phyloP scores from a whole-genome alignment of 2,888 invertebrate genomes.

The Hanleya hanleyi region DNA sequence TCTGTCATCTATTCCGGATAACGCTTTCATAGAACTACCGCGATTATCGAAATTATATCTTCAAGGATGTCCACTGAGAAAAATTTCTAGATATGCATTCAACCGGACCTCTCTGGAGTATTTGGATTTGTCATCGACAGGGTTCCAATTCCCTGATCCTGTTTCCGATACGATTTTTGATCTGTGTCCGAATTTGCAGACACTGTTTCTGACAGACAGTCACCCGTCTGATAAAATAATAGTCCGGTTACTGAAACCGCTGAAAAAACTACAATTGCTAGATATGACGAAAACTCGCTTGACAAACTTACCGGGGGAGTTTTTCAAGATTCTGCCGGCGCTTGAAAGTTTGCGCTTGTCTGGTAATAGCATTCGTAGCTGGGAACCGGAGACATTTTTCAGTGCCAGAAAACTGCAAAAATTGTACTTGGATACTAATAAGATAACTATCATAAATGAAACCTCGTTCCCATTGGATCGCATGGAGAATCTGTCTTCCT shows the following conservation, averaged over 20 bases:
- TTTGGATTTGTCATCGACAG: neutral
- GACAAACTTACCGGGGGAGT: neutral
- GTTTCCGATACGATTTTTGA: slow-evolving; percentile 15
- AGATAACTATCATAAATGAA: slow-evolving; percentile 23
- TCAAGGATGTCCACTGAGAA: neutral
- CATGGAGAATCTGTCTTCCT: slow-evolving; percentile 49
- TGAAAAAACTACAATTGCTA: no score
- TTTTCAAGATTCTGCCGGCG: slow-evolving; percentile 10
- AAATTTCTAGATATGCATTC: neutral
- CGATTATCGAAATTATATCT: neutral
- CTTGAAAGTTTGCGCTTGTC: slow-evolving; percentile 1
- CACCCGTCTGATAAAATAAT: neutral
- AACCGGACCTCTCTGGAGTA: neutral
- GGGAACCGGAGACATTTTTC: slow-evolving; percentile 13
- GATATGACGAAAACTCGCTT: no score
- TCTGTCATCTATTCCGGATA: neutral
- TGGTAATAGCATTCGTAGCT: neutral
- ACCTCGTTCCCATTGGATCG: slow-evolving; percentile 22
- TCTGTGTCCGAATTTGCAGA: slow-evolving; percentile 15
- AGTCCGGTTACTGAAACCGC: no score
- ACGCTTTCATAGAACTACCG: neutral
- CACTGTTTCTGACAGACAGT: slow-evolving; percentile 15
- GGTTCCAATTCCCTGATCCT: neutral
- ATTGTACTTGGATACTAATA: slow-evolving; percentile 24
- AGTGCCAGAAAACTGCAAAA: slow-evolving; percentile 3